Conservation (phyloP, 2,797 vertebrate genomes). For the Gastrophryne carolinensis region DNA sequence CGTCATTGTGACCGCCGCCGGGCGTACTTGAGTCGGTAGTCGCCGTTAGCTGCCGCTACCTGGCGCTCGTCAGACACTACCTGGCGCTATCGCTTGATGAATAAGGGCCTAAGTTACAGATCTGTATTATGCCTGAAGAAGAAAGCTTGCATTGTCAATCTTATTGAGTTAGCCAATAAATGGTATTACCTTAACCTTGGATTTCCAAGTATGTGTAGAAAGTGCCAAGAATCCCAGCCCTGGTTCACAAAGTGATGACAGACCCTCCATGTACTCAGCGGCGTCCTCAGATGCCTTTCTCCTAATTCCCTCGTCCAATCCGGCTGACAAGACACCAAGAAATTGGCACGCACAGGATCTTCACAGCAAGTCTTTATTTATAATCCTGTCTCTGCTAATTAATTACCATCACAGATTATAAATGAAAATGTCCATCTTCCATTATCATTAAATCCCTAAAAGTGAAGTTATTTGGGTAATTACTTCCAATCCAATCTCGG, state of each 20-base stretch:
- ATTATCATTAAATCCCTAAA: slow-evolving; percentile 36
- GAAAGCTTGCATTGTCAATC: too few species aligned
- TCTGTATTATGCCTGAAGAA: too few species aligned
- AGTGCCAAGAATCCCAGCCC: background rate
- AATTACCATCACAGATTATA: slow-evolving; percentile 29
- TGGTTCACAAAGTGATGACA: background rate
- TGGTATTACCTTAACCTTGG: too few species aligned
- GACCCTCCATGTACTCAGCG: background rate
- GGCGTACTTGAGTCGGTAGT: too few species aligned
- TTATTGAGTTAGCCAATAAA: too few species aligned
- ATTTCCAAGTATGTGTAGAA: background rate
- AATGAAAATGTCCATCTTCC: slow-evolving; percentile 26
- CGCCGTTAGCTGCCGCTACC: too few species aligned
- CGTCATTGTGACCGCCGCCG: too few species aligned
- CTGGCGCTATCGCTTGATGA: too few species aligned
- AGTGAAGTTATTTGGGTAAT: slow-evolving; percentile 35
- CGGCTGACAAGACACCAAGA: background rate
- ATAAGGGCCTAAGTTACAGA: too few species aligned
- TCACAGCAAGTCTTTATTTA: slow-evolving; percentile 38
- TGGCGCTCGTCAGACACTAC: too few species aligned
- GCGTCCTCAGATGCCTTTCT: background rate
- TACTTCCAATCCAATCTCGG: slow-evolving; percentile 26
- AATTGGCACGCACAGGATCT: background rate
- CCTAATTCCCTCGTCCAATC: background rate
- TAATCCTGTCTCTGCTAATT: slow-evolving; percentile 33